Evolutionary conservation across 2,888 invertebrate genomes (phyloP), one percentile per base, ranked within the genome.

Genomic region (Ctenicera cuprea): DNA sequence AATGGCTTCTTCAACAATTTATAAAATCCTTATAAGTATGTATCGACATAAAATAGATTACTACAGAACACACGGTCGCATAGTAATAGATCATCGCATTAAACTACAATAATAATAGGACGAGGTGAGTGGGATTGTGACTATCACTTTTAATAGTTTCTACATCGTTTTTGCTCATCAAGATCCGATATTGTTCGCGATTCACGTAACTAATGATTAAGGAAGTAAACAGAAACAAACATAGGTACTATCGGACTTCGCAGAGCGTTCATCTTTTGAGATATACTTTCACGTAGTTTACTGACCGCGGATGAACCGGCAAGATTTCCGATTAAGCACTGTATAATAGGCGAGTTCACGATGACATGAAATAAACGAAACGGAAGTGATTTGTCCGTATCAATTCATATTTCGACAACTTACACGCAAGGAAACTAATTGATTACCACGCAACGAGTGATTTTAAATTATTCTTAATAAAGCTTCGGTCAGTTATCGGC

Each of bases 251-350:
- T 48, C 18, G 48, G 48, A 48, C 18, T 48, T 48, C 18, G 18
- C 18, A 48, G 26, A 54, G 30, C 30, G 7, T n/a, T 26, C 54
- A 22, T 11, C 1, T 11, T 26, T 3, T 14, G 12, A n/a, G 26
- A 54, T 30, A 43, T 63, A 63, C 63, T 63, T 63, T 63, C 63
- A 63, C 63, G 45, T 63, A 63, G 63, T 63, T 43, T 63, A 63
- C 63, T 63, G 63, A 63, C 63, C 63, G 63, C 63, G 5, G 30
- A 63, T 63, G 63, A 63, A 63, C 63, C 63, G 54, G 30, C 54
- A n/a, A 33, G 22, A 14, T 54, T 54, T 54, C 30, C 54, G 54
- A 54, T 54, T 54, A 54, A 14, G 22, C 33, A 33, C 33, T 33
- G 5, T 8, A 33, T 33, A 33, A 38, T 38, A 38, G 5, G 38